A percentile compares a stretch with the other conserved stretches of the same genome.
These are phyloP conservation scores for Epistrophella euchroma DNA, from an alignment of 2,888 invertebrate species.

Conservation along the genomic window DNA sequence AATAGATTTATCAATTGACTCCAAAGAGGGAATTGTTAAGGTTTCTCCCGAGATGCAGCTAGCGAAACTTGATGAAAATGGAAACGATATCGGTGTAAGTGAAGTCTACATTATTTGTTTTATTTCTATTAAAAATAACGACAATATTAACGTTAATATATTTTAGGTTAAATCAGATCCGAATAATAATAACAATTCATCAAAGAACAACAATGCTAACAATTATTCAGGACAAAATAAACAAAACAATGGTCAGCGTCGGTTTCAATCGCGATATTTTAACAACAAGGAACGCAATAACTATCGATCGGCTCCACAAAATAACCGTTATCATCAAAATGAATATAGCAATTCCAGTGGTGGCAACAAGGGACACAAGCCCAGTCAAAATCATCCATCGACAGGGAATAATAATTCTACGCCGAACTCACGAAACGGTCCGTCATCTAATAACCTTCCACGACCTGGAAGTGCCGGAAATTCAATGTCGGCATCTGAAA, in stretches of 20 bases:
- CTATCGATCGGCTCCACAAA: constrained; percentile 67
- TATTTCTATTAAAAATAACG: background rate
- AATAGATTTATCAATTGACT: constrained; percentile 56
- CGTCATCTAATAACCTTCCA: constrained; percentile 20
- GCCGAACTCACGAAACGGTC: constrained; percentile 50
- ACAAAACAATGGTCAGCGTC: constrained; percentile 70
- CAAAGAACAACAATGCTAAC: constrained; percentile 23
- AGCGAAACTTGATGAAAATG: constrained; percentile 77
- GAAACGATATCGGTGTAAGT: constrained; percentile 57
- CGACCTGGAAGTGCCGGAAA: constrained; percentile 56
- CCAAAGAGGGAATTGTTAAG: constrained; percentile 71
- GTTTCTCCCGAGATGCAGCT: constrained; percentile 62
- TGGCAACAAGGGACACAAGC: constrained; percentile 37
- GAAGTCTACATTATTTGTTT: background rate
- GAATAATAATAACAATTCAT: constrained; percentile 69
- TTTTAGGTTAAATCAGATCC: constrained; percentile 76
- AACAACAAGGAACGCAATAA: constrained; percentile 77
- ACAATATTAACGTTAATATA: background rate
- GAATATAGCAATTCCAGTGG: constrained; percentile 46
- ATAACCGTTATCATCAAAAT: constrained; percentile 68
- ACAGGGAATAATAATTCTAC: constrained; percentile 35
- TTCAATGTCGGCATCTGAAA: constrained; percentile 44
- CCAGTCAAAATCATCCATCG: constrained; percentile 28
- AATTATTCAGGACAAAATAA: constrained; percentile 50
- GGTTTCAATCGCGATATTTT: constrained; percentile 79